Evolutionary conservation across 2,797 vertebrate genomes (phyloP).

Genomic region (Chaetodon trifasciatus): DNA sequence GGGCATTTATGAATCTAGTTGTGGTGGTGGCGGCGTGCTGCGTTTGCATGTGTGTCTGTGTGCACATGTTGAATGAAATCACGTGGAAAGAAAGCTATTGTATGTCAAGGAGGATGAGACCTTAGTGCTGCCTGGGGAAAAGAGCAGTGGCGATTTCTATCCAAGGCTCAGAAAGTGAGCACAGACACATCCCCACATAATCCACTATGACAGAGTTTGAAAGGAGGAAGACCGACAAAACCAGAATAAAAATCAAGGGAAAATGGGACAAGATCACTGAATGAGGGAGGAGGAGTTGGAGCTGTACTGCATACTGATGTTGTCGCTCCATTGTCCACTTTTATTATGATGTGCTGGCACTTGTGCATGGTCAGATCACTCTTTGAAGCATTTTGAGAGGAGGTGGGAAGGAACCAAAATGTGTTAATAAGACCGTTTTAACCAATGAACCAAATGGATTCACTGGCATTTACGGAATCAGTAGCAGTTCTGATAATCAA

Average conservation of each 20-base stretch:
- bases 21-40: not conserved
- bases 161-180: conserved; percentile 43
- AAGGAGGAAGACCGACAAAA: conserved; percentile 48
- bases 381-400: conserved; percentile 6
- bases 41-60: conserved; percentile 20
- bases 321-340: conserved; percentile 40
- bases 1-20: conserved; percentile 60
- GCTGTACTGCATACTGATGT: conserved; percentile 37
- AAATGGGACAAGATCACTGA: conserved; percentile 44
- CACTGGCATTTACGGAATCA: not conserved
- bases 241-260: conserved; percentile 26
- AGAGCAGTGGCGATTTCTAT: conserved; percentile 47
- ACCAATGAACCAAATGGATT: conserved; percentile 24
- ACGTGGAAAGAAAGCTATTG: conserved; percentile 44
- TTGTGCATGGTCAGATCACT: conserved; percentile 10
- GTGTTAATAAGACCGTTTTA: conserved; percentile 2
- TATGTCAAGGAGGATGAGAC: conserved; percentile 64
- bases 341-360: conserved; percentile 28
- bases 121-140: conserved; percentile 39
- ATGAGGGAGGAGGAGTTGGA: conserved; percentile 35
- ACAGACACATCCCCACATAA: conserved; percentile 60
- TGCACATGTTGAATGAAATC: conserved; percentile 34
- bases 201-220: conserved; percentile 56
- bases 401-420: conserved; percentile 17
- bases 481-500: conserved; percentile 8